Conservation (phyloP, 2,113 vertebrate genomes). For the Lucifuga dentata region DNA sequence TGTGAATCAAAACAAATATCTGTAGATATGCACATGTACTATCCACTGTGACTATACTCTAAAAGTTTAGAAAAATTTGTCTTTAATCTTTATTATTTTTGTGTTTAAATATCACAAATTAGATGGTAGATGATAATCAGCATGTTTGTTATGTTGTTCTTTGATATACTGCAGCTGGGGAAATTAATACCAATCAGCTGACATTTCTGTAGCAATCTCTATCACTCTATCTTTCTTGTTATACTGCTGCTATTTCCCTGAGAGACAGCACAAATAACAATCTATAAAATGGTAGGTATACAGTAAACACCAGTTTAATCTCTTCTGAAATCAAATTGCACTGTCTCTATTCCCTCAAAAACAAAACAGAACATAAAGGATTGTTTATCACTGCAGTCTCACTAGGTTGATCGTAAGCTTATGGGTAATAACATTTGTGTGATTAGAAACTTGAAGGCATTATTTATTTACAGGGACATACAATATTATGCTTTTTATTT, state of each 20-base stretch:
- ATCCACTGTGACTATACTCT: neutral
- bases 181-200: conserved; percentile 58
- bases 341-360: conserved; percentile 22
- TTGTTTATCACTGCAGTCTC: conserved; percentile 12
- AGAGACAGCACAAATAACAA: conserved; percentile 40
- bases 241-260: conserved; percentile 18
- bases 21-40: no score
- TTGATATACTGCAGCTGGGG: conserved; percentile 38
- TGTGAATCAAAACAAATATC: no score
- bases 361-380: conserved; percentile 19
- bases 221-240: conserved; percentile 47
- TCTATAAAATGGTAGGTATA: conserved; percentile 19
- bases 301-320: conserved; percentile 48
- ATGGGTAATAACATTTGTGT: conserved; percentile 22
- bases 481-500: no score
- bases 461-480: conserved; percentile 6
- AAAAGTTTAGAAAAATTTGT: conserved; percentile 9
- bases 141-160: conserved; percentile 33
- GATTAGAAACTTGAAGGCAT: conserved; percentile 9
- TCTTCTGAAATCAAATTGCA: conserved; percentile 34
- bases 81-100: conserved; percentile 39
- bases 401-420: conserved; percentile 4
- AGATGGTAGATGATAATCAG: conserved; percentile 47
- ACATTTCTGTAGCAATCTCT: conserved; percentile 45
- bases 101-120: conserved; percentile 34